phyloP scores from a whole-genome alignment of 2,888 invertebrate genomes.

The Euplagia quadripunctaria region DNA sequence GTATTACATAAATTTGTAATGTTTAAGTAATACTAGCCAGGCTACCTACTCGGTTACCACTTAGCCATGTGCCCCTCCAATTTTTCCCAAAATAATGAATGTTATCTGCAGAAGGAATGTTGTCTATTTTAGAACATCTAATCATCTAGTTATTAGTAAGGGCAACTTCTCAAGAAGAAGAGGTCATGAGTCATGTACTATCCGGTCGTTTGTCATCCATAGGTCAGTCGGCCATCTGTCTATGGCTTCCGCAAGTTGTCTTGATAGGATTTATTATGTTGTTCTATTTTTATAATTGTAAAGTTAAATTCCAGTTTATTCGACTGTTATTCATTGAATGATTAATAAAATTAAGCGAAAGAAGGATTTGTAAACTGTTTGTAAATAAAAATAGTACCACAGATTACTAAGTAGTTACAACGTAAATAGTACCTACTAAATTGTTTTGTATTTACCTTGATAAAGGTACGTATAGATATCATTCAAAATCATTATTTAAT shows the following conservation, averaged over 20 bases:
- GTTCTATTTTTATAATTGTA: background rate
- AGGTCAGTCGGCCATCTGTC: conserved; percentile 47
- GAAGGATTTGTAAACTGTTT: background rate
- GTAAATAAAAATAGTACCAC: too few species aligned
- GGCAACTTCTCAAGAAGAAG: conserved; percentile 23
- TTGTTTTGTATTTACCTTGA: too few species aligned
- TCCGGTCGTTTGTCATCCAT: conserved; percentile 25
- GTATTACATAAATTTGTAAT: too few species aligned
- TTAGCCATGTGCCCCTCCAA: too few species aligned
- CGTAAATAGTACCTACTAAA: too few species aligned
- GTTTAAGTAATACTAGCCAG: too few species aligned
- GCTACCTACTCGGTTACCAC: too few species aligned
- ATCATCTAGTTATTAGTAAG: conserved; percentile 2
- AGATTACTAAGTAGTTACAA: too few species aligned
- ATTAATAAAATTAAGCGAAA: background rate
- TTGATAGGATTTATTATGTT: conserved; percentile 4
- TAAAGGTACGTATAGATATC: background rate
- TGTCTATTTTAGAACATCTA: background rate
- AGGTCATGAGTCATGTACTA: conserved; percentile 44
- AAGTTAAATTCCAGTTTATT: too few species aligned
- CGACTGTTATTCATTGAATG: background rate
- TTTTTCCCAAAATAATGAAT: background rate
- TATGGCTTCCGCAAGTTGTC: conserved; percentile 43
- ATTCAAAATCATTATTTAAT: background rate
- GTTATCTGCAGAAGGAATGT: background rate